Evolutionary conservation across 2,797 vertebrate genomes (phyloP).

Genomic region (Miichthys miiuy): DNA sequence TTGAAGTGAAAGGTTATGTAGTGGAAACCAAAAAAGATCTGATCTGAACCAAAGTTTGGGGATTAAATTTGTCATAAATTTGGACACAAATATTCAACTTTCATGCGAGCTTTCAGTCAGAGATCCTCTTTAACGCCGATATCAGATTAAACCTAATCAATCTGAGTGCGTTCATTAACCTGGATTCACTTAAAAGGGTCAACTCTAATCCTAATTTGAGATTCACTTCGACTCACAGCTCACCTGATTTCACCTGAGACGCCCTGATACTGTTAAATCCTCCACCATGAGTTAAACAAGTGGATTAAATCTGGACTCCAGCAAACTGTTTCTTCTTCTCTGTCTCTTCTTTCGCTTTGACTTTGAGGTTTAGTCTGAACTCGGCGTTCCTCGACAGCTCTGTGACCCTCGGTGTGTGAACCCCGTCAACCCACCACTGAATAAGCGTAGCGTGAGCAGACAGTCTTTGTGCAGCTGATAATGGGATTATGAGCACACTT

Average conservation of each 20-base stretch:
- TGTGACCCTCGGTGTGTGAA: not conserved
- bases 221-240: not conserved
- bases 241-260: not conserved
- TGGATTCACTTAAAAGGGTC: not conserved
- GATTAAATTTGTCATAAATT: not conserved
- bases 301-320: conserved; percentile 9
- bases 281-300: not conserved
- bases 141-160: not conserved
- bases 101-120: not conserved
- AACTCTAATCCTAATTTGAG: not conserved
- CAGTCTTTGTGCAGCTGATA: conserved; percentile 5
- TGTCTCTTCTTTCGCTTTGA: not conserved
- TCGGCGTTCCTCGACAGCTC: not conserved
- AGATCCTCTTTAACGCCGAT: not conserved
- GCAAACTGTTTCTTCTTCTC: not conserved
- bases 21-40: not conserved
- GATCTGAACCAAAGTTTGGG: not conserved
- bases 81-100: not conserved
- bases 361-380: not conserved
- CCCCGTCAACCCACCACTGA: not conserved
- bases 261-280: not conserved
- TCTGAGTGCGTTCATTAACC: no score
- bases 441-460: conserved; percentile 6
- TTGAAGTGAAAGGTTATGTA: not conserved
- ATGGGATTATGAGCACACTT: conserved; percentile 33